phyloP scores from a whole-genome alignment of 1,140 invertebrate species.

The Magallana ariakensis region DNA sequence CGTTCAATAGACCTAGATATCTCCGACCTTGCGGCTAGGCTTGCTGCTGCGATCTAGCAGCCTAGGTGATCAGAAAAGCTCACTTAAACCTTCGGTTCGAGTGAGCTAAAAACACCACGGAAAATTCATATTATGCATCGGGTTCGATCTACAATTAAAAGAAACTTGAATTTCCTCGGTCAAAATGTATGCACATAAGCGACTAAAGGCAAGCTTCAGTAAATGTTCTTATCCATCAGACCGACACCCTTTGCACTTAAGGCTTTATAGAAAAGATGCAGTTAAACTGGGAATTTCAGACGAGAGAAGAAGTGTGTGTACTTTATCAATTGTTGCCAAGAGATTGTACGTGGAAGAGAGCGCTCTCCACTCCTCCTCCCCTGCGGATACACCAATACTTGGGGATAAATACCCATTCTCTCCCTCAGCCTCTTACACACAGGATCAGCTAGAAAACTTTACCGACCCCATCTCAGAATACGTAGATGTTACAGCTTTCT shows the following conservation, averaged over 20 bases:
- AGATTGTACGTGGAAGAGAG: background rate
- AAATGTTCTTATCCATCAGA: background rate
- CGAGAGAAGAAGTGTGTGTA: background rate
- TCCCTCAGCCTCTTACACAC: slow-evolving; percentile 36
- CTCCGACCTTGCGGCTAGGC: too few species aligned
- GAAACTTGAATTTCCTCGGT: slow-evolving; percentile 22
- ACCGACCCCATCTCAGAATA: slow-evolving; percentile 31
- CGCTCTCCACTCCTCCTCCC: background rate
- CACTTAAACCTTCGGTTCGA: too few species aligned
- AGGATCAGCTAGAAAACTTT: slow-evolving; percentile 30
- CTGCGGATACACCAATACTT: background rate
- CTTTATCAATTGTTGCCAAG: slow-evolving; percentile 17
- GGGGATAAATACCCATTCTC: slow-evolving; percentile 34
- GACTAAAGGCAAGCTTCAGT: background rate
- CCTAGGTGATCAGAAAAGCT: too few species aligned
- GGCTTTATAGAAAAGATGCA: background rate
- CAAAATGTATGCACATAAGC: slow-evolving; percentile 29
- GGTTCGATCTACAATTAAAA: background rate
- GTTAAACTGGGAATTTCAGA: background rate
- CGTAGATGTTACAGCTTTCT: slow-evolving; percentile 26
- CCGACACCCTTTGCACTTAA: background rate
- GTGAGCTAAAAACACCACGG: too few species aligned
- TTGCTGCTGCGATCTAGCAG: too few species aligned
- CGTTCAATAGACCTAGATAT: too few species aligned
- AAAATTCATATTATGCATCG: background rate